A percentile compares a stretch with the other conserved stretches of the same genome.
Conservation (phyloP, 2,113 vertebrate species). For the Vulpes lagopus region DNA sequence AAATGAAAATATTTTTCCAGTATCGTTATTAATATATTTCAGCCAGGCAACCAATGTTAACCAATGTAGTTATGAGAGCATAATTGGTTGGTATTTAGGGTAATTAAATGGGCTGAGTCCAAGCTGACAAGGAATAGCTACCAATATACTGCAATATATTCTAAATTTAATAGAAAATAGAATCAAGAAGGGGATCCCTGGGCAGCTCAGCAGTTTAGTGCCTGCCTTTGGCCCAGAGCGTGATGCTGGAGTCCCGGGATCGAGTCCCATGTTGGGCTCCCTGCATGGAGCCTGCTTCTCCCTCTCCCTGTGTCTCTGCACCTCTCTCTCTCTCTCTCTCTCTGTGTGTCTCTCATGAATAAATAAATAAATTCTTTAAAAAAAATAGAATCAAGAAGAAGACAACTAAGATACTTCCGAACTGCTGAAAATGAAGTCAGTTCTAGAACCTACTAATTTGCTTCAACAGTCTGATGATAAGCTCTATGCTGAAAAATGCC, state of each 20-base stretch:
- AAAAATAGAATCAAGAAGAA: constrained; percentile 15
- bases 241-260: no score
- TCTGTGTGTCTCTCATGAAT: no score
- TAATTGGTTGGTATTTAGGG: background rate
- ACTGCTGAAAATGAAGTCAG: background rate
- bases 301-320: no score
- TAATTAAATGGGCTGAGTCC: constrained; percentile 21
- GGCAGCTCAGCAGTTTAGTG: no score
- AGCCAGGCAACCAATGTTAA: constrained; percentile 35
- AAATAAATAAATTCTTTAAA: background rate
- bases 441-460: constrained; percentile 4
- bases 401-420: background rate
- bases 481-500: constrained; percentile 12
- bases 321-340: no score
- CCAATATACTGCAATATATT: background rate
- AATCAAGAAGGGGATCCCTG: background rate
- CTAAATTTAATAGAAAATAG: constrained; percentile 33
- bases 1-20: constrained; percentile 59
- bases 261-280: no score
- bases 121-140: constrained; percentile 20
- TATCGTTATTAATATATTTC: constrained; percentile 48
- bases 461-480: background rate
- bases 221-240: no score
- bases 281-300: no score
- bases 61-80: constrained; percentile 2